These are phyloP conservation scores for Caenorhabditis angaria DNA, from an alignment of 2,888 invertebrate species.

Conservation along the genomic window DNA sequence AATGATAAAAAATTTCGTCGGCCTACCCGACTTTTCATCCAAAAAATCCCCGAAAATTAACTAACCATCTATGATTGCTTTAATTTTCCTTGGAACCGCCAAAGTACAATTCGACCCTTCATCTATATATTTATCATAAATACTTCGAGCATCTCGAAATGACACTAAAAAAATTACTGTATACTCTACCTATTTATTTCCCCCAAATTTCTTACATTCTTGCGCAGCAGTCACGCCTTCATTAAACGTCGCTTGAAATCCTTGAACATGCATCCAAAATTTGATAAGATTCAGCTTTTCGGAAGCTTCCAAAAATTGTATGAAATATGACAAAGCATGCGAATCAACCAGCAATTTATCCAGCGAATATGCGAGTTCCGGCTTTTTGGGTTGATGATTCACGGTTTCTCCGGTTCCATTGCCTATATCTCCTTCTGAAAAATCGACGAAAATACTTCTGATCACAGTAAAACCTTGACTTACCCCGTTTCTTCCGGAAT, in stretches of 20 bases:
- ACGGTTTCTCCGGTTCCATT: constrained; percentile 32
- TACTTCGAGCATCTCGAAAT: constrained; percentile 77
- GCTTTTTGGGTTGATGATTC: constrained; percentile 22
- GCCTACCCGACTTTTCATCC: no score
- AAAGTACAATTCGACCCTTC: constrained; percentile 78
- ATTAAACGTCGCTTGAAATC: constrained; percentile 72
- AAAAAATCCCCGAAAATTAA: no score
- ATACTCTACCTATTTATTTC: background rate
- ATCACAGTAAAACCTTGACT: background rate
- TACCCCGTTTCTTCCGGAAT: constrained; percentile 35
- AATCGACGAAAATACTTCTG: background rate
- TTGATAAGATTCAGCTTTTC: constrained; percentile 72
- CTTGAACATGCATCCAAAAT: constrained; percentile 76
- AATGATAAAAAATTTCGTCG: no score
- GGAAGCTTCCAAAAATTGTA: constrained; percentile 81
- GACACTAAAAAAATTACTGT: constrained; percentile 20
- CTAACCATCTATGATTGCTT: constrained; percentile 73
- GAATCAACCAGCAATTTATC: constrained; percentile 83
- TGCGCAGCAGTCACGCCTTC: constrained; percentile 35
- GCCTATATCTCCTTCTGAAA: no score
- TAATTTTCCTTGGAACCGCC: constrained; percentile 73
- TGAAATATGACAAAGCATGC: constrained; percentile 83
- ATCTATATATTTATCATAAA: constrained; percentile 83
- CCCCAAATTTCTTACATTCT: constrained; percentile 22
- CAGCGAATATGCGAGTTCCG: constrained; percentile 78